Base-by-base conservation (phyloP, 2,113 vertebrate genomes). In the Pogonocichla stellata region DNA sequence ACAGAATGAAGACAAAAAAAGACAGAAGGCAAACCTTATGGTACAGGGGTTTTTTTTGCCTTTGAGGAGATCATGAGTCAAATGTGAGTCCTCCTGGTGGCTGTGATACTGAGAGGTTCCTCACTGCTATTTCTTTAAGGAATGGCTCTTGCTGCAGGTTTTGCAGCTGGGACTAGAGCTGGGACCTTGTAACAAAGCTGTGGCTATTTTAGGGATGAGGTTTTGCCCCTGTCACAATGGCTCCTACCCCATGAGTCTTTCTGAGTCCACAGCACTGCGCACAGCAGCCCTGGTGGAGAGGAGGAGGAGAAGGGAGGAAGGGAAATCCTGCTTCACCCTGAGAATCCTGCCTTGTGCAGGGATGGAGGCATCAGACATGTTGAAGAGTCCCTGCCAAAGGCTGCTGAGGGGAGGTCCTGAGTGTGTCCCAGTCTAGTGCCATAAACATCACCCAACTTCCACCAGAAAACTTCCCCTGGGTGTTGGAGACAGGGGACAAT, bases 21-120 rank as follows among this genome's bases (percentile, higher is more conserved):
- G 16, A n/a, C 9, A 34, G 15, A 47, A 29, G 10, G 7, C 47
- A 40, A 61, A 28, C 8, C 19, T 47, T 40, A 70, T 0, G 0
- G 5, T 40, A 10, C 19, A n/a, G 23, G 12, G 10, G 6, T 22
- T 58, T 56, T 23, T 61, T 70, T 54, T 61, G 0, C 14, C 12
- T 67, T 23, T 19, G 9, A 16, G 25, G 19, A 31, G 5, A 34
- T 31, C 5, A 14, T 17, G 19, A 48, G 1, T 23, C 15, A 6
- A 0, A 1, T 19, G 18, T 28, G 50, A 38, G 15, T 56, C 77
- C 25, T 65, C 6, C 25, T 29, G 38, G 8, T 53, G 54, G 4
- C 34, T 42, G 13, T 45, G 47, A 19, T 25, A 38, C 15, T 48
- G 43, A 36, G 24, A n/a, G 7, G 5, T 19, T 8, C 14, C 36